Base-by-base conservation (phyloP, 2,888 invertebrate genomes). In the Calameuta pallipes region DNA sequence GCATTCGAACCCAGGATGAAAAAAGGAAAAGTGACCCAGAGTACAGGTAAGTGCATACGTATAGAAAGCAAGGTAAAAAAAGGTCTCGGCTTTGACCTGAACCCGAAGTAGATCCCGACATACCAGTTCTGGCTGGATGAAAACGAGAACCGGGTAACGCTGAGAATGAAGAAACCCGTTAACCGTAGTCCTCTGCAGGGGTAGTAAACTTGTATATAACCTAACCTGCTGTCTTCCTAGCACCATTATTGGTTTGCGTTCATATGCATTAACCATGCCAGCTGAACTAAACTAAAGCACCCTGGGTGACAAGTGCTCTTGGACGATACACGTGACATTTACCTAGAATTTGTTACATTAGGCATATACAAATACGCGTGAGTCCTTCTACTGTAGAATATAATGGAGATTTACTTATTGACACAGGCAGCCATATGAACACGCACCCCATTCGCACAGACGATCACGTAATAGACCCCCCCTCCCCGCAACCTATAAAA, bases 211-310 rank as follows among this genome's bases (percentile, higher is more conserved):
- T 34, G 34, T 34, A 34, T 9, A 35, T 36, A n/a, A n/a, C 23
- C 74, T 23, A n/a, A 74, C 74, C 36, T 74, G 74, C 33, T 34
- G 15, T 30, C 23, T 74, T 6, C 33, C 36, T 56, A 56, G 23
- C 56, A 9, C 23, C 56, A 56, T 56, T 23, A 56, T 56, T 23
- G 23, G 9, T 9, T 3, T 56, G 75, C 77, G 76, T 82, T 83
- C 78, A 79, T 80, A 83, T 80, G 84, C 83, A 84, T 84, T 85
- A 83, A 82, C 83, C 79, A 85, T 85, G 85, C 84, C 84, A 82
- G 81, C 78, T 36, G 35, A 77, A 80, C 80, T 80, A 78, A 81
- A 80, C 78, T 76, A 80, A 78, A 82, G 81, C 80, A 81, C 79
- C 84, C 84, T 80, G 78, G 82, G 83, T 85, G 85, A 85, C 85